A percentile compares a stretch with the other conserved stretches of the same genome.
phyloP scores from a whole-genome alignment of 2,797 vertebrate species.

The Alauda arvensis region DNA sequence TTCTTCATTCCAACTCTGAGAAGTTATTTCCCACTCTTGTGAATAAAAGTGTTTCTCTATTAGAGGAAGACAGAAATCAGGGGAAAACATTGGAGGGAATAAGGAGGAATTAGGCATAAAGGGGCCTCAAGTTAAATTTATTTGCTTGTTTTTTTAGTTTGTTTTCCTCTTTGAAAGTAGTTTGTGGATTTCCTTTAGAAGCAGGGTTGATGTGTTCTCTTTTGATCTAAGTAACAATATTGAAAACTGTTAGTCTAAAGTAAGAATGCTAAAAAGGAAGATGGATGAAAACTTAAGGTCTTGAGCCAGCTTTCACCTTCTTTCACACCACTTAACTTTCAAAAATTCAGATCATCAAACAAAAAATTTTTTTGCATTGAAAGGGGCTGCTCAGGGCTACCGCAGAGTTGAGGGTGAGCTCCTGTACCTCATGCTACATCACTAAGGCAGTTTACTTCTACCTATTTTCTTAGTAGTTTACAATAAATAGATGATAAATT shows the following conservation, averaged over 20 bases:
- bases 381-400: neutral
- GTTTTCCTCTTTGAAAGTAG: neutral
- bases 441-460: neutral
- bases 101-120: neutral
- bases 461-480: slow-evolving; percentile 12
- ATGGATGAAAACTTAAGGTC: neutral
- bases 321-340: neutral
- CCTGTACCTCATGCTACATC: neutral
- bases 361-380: neutral
- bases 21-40: neutral
- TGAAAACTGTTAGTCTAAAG: neutral
- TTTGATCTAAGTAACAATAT: neutral
- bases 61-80: neutral
- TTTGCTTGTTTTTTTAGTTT: slow-evolving; percentile 4
- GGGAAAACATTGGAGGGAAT: neutral
- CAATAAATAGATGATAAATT: neutral
- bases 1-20: neutral
- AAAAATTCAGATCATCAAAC: neutral
- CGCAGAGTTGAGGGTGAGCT: neutral
- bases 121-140: neutral
- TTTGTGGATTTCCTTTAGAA: neutral
- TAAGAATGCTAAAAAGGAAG: neutral
- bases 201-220: neutral
- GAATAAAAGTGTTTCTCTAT: neutral
- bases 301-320: neutral